Conservation (phyloP, 2,888 invertebrate species). For the Thelaira solivaga region DNA sequence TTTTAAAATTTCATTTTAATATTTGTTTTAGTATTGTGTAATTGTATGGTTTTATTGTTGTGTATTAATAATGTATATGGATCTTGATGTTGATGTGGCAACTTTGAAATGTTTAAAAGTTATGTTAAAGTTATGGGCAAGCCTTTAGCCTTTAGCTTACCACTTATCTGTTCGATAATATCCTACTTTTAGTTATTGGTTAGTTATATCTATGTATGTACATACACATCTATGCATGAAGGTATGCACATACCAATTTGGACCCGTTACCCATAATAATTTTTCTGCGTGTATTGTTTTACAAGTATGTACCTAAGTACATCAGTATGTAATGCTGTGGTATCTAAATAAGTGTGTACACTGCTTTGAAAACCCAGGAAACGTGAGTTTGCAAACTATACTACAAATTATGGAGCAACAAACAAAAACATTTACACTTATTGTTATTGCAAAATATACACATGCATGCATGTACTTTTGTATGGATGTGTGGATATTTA, state of each 20-base stretch:
- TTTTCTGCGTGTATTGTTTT: slow-evolving; percentile 31
- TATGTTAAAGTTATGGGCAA: too few relatives aligned
- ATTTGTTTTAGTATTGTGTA: too few relatives aligned
- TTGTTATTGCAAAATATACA: slow-evolving; percentile 53
- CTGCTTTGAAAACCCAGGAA: slow-evolving; percentile 52
- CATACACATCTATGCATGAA: background rate
- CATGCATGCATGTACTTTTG: background rate
- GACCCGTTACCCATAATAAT: background rate
- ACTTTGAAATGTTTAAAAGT: too few relatives aligned
- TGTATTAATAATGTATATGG: too few relatives aligned
- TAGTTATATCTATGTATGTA: too few relatives aligned
- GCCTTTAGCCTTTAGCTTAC: too few relatives aligned
- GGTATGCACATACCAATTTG: background rate
- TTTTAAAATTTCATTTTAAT: too few relatives aligned
- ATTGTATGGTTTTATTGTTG: too few relatives aligned
- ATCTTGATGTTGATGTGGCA: too few relatives aligned
- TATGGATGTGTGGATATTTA: background rate
- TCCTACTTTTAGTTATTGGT: too few relatives aligned
- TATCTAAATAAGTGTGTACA: background rate
- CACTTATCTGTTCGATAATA: too few relatives aligned
- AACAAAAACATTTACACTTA: slow-evolving; percentile 65
- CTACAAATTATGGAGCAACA: slow-evolving; percentile 67
- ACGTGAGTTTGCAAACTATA: slow-evolving; percentile 69
- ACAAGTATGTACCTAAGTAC: too few relatives aligned
- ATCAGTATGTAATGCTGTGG: background rate